Evolutionary conservation across 1,140 invertebrate genomes (phyloP).

Genomic region (Trichogramma pretiosum): DNA sequence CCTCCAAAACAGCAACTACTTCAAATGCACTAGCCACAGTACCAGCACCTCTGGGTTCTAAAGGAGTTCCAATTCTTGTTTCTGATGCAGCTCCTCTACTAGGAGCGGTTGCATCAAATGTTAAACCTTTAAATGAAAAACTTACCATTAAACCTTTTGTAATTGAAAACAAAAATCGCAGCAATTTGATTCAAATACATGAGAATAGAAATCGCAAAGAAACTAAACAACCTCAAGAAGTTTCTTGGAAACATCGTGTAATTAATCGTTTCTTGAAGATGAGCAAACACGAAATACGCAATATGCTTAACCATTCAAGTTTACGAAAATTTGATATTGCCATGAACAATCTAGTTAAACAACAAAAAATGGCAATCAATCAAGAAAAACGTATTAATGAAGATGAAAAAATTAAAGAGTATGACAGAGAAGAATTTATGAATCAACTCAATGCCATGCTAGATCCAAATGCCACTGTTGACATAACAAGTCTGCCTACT

Average conservation of each 20-base stretch:
- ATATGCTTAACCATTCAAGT: slow-evolving; percentile 43
- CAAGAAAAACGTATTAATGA: slow-evolving; percentile 33
- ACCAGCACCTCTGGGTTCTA: neutral
- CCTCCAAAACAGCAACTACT: neutral
- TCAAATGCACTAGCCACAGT: neutral
- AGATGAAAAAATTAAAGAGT: slow-evolving; percentile 35
- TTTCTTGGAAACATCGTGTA: slow-evolving; percentile 37
- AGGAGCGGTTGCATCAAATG: slow-evolving; percentile 19
- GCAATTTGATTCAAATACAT: no score
- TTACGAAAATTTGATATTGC: slow-evolving; percentile 41
- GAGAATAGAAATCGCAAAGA: no score
- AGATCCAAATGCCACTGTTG: slow-evolving; percentile 35
- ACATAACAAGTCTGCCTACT: slow-evolving; percentile 37
- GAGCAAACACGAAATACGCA: slow-evolving; percentile 43
- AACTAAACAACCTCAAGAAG: no score
- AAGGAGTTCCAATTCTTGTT: no score
- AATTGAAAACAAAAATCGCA: no score
- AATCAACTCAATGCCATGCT: slow-evolving; percentile 40
- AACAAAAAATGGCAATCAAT: slow-evolving; percentile 31
- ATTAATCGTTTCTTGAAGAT: slow-evolving; percentile 41
- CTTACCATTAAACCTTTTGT: no score
- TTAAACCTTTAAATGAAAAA: slow-evolving; percentile 1
- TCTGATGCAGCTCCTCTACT: no score
- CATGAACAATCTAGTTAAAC: slow-evolving; percentile 42
- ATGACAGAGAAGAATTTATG: slow-evolving; percentile 39